Conservation (phyloP, 1,140 invertebrate genomes). For the Gonioctena quinquepunctata region DNA sequence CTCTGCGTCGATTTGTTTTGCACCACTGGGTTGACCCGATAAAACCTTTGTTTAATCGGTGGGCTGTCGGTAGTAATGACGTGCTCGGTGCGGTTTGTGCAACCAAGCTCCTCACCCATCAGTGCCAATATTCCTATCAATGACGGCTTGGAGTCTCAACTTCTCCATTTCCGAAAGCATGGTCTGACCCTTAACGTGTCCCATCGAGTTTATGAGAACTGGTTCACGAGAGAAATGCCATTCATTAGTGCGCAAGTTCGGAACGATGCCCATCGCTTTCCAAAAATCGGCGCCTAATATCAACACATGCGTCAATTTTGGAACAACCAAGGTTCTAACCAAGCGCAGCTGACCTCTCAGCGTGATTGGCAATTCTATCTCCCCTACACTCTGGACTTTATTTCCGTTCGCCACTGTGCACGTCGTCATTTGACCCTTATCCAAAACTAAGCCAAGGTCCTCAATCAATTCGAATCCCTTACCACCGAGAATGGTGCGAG, state of each 20-base stretch:
- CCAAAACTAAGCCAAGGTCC: not conserved
- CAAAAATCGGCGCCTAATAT: conserved; percentile 20
- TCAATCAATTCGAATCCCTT: not conserved
- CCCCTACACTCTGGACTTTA: not conserved
- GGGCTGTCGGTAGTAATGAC: conserved; percentile 37
- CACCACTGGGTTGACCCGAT: conserved; percentile 28
- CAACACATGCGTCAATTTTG: not conserved
- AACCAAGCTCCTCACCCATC: conserved; percentile 28
- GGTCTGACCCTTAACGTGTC: not conserved
- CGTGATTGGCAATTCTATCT: not conserved
- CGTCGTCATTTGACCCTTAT: not conserved
- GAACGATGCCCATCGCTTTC: not conserved
- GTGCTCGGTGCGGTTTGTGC: conserved; percentile 34
- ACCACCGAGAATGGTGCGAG: not conserved
- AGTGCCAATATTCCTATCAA: not conserved
- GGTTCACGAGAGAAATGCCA: conserved; percentile 11
- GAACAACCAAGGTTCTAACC: conserved; percentile 1
- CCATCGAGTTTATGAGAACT: not conserved
- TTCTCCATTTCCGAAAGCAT: not conserved
- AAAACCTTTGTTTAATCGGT: conserved; percentile 41
- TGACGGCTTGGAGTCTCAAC: not conserved
- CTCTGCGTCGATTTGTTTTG: conserved; percentile 33
- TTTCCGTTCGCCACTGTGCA: not conserved
- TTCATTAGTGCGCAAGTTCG: not conserved
- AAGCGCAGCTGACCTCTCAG: not conserved